Evolutionary conservation across 2,113 vertebrate genomes (phyloP).

Genomic region (Ia io): DNA sequence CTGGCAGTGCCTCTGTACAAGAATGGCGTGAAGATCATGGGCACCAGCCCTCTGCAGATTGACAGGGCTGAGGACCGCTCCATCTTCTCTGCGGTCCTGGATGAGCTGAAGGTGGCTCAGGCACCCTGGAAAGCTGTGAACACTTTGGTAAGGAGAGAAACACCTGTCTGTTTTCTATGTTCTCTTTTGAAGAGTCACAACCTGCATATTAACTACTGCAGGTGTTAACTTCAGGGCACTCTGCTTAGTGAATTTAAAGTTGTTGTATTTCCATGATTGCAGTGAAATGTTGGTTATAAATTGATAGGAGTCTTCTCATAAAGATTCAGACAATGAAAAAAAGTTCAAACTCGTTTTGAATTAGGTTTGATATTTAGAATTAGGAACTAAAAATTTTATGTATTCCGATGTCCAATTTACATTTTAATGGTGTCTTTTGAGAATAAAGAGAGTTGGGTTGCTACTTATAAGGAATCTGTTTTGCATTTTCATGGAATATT

Average conservation of each 20-base stretch:
- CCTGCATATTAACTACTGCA: conserved; percentile 36
- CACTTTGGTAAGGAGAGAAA: conserved; percentile 85
- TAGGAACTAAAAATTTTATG: conserved; percentile 50
- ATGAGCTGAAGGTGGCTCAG: conserved; percentile 91
- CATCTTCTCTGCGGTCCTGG: conserved; percentile 90
- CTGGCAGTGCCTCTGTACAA: conserved; percentile 90
- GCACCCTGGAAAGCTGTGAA: conserved; percentile 94
- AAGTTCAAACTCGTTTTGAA: conserved; percentile 63
- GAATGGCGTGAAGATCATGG: conserved; percentile 92
- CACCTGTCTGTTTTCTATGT: background rate
- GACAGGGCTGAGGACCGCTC: conserved; percentile 94
- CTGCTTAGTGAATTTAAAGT: conserved; percentile 22
- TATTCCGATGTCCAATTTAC: conserved; percentile 52
- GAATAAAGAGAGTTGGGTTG: conserved; percentile 46
- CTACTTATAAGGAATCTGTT: conserved; percentile 24
- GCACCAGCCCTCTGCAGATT: conserved; percentile 91
- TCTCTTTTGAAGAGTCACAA: background rate
- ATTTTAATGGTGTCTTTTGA: conserved; percentile 68
- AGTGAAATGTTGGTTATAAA: conserved; percentile 54
- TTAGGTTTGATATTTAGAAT: conserved; percentile 66
- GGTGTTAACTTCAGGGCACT: conserved; percentile 29
- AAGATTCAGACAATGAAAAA: conserved; percentile 62
- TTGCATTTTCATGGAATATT: conserved; percentile 43
- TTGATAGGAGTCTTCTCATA: conserved; percentile 49
- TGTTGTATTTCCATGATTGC: conserved; percentile 33